phyloP scores from a whole-genome alignment of 2,113 vertebrate genomes.

The Etia nguti region DNA sequence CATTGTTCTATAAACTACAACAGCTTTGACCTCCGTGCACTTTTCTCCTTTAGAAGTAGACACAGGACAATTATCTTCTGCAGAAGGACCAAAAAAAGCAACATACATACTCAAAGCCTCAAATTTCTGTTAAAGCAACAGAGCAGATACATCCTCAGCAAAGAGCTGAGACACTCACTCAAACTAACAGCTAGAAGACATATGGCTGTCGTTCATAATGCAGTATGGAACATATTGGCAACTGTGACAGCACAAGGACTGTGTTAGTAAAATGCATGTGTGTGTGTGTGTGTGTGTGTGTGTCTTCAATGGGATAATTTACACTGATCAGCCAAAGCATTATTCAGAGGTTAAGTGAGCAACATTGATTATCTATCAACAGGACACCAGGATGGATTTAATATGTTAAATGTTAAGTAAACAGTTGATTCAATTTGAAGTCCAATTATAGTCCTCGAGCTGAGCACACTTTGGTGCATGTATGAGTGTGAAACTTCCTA shows the following conservation, averaged over 20 bases:
- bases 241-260: not conserved
- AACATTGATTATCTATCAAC: not conserved
- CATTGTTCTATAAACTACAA: not conserved
- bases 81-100: not conserved
- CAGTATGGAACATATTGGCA: constrained; percentile 2
- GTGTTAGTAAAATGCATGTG: not conserved
- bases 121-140: not conserved
- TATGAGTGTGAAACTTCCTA: not conserved
- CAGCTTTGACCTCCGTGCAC: not conserved
- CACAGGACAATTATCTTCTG: not conserved
- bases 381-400: not conserved
- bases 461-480: not conserved
- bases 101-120: not conserved
- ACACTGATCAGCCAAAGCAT: not conserved
- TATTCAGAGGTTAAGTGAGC: not conserved
- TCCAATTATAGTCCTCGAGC: not conserved
- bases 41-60: not conserved
- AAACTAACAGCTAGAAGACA: constrained; percentile 29
- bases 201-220: constrained; percentile 66
- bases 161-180: not conserved
- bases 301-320: not conserved
- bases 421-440: not conserved
- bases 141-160: not conserved
- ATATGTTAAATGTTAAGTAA: not conserved
- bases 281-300: not conserved